phyloP scores from a whole-genome alignment of 2,113 vertebrate genomes.

The Gobiocypris rarus region DNA sequence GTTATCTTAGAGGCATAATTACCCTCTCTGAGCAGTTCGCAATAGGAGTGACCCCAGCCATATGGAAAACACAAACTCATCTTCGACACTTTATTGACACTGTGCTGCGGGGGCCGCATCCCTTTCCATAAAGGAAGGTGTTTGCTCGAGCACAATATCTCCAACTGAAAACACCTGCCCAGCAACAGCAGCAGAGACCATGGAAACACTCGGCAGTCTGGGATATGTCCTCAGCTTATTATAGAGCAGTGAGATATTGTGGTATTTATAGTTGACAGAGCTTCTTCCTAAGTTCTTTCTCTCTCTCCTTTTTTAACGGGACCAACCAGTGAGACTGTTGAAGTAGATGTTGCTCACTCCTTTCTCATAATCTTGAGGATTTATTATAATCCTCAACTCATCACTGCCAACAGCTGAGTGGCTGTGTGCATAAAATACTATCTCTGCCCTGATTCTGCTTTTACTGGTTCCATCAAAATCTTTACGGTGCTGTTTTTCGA shows the following conservation, averaged over 20 bases:
- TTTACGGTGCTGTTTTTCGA: not conserved
- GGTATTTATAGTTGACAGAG: conserved; percentile 41
- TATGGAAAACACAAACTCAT: conserved; percentile 60
- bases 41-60: conserved; percentile 49
- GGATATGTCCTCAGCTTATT: conserved; percentile 39
- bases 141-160: conserved; percentile 56
- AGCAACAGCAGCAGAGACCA: conserved; percentile 32
- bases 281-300: conserved; percentile 22
- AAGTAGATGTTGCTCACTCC: conserved; percentile 20
- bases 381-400: conserved; percentile 42
- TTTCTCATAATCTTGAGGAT: conserved; percentile 43
- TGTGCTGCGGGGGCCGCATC: conserved; percentile 42
- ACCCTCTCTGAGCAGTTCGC: conserved; percentile 44
- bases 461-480: conserved; percentile 42
- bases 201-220: conserved; percentile 22
- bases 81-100: conserved; percentile 56
- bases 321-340: conserved; percentile 5
- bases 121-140: conserved; percentile 34
- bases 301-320: not conserved
- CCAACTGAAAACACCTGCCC: conserved; percentile 44
- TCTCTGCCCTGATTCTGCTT: conserved; percentile 25
- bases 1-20: conserved; percentile 61
- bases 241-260: conserved; percentile 14
- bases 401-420: conserved; percentile 5
- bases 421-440: conserved; percentile 11